Percentiles rank a stretch among this genome's conserved stretches.
Evolutionary conservation across 2,797 vertebrate genomes (phyloP).

Genomic region (Natrix natrix): DNA sequence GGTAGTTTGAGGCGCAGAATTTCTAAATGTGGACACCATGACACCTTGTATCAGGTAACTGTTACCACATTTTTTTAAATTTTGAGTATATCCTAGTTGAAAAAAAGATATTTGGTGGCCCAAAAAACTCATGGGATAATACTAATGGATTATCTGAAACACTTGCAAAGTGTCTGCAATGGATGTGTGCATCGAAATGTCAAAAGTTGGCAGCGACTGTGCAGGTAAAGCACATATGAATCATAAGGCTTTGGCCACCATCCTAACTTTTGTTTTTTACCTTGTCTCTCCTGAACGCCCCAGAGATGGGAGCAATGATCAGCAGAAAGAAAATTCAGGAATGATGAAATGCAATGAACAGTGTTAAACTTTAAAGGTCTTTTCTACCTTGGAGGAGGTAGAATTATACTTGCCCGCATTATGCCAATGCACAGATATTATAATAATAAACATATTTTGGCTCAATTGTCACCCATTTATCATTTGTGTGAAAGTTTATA

Average conservation of each 20-base stretch:
- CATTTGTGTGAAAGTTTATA: background rate
- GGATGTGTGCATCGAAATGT: background rate
- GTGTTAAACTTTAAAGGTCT: background rate
- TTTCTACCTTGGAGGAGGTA: background rate
- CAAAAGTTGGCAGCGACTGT: background rate
- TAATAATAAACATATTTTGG: background rate
- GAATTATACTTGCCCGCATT: background rate
- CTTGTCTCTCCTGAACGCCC: background rate
- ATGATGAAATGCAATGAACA: background rate
- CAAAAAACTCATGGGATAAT: background rate
- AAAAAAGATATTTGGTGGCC: background rate
- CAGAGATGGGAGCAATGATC: background rate
- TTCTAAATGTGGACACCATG: background rate
- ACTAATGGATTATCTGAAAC: background rate
- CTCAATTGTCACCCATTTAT: background rate
- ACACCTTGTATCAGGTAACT: background rate
- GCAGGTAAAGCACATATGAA: background rate
- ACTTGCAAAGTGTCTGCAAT: too few relatives aligned
- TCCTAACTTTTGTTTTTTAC: background rate
- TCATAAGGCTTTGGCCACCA: background rate
- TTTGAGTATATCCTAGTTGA: background rate
- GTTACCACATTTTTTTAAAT: background rate
- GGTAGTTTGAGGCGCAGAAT: background rate
- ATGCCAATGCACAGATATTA: background rate
- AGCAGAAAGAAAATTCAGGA: background rate